A percentile compares a stretch with the other conserved stretches of the same genome.
Conservation (phyloP, 1,140 invertebrate genomes). For the Anadara kagoshimensis region DNA sequence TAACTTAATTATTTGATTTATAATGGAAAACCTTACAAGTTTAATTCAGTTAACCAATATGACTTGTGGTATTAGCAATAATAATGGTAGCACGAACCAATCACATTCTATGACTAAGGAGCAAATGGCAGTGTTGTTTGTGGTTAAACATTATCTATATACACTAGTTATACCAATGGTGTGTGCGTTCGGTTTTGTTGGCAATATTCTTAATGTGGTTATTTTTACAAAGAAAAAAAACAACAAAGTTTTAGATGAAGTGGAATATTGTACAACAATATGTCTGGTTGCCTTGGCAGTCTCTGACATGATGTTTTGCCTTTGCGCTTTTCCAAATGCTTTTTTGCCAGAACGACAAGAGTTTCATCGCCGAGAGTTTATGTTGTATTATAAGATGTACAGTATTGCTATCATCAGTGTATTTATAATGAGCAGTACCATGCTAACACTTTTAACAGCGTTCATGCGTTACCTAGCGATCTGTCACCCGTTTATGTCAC, state of each 20-base stretch:
- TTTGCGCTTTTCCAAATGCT: conserved; percentile 57
- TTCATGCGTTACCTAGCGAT: conserved; percentile 62
- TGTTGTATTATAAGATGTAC: conserved; percentile 58
- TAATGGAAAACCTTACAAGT: too few species aligned
- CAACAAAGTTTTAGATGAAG: conserved; percentile 50
- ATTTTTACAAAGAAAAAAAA: conserved; percentile 57
- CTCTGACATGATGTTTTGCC: conserved; percentile 61
- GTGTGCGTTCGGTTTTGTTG: conserved; percentile 62
- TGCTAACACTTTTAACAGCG: conserved; percentile 62
- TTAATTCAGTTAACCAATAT: too few species aligned
- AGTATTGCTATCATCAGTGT: conserved; percentile 60
- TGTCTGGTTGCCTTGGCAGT: conserved; percentile 59
- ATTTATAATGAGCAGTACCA: conserved; percentile 64
- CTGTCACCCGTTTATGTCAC: conserved; percentile 61
- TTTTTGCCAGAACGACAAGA: conserved; percentile 36
- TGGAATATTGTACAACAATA: conserved; percentile 58
- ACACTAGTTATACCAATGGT: conserved; percentile 55
- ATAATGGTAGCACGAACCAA: too few species aligned
- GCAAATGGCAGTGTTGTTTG: too few species aligned
- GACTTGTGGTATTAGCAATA: too few species aligned
- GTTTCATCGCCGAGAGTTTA: conserved; percentile 46
- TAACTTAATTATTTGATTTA: too few species aligned
- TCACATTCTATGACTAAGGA: too few species aligned
- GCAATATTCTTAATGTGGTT: conserved; percentile 60
- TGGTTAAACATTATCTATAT: conserved; percentile 47